Conservation (phyloP, 2,888 invertebrate genomes). For the Tenodera sinensis region DNA sequence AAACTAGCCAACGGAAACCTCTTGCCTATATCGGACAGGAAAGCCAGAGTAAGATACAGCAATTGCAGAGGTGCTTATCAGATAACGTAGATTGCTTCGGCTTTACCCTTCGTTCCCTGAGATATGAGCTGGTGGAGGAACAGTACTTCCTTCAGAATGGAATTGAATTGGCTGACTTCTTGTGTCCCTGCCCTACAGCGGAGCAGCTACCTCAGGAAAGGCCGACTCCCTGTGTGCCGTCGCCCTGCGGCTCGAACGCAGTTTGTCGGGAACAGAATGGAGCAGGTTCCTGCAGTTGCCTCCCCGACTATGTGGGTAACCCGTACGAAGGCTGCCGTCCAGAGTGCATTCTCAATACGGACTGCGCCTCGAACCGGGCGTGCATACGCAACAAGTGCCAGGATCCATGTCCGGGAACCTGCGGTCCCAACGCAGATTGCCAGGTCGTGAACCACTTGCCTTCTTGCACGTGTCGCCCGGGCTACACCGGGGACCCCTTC, state of each 20-base stretch:
- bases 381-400: constrained; percentile 69
- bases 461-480: constrained; percentile 53
- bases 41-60: too few species aligned
- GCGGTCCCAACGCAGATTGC: constrained; percentile 52
- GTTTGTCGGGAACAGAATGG: constrained; percentile 38
- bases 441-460: constrained; percentile 50
- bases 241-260: constrained; percentile 38
- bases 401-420: constrained; percentile 65
- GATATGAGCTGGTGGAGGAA: too few species aligned
- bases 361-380: constrained; percentile 66
- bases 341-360: constrained; percentile 68
- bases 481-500: constrained; percentile 52
- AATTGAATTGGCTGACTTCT: constrained; percentile 42
- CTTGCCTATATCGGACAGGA: too few species aligned
- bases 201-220: constrained; percentile 25
- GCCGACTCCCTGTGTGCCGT: constrained; percentile 31
- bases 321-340: constrained; percentile 69
- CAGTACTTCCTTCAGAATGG: constrained; percentile 35
- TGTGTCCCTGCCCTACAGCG: constrained; percentile 47
- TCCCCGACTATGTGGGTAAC: constrained; percentile 49
- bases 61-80: too few species aligned
- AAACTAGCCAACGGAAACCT: too few species aligned
- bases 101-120: too few species aligned
- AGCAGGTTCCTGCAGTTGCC: constrained; percentile 61
- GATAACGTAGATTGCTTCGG: too few species aligned